Conservation (phyloP, 1,140 invertebrate species). For the Aphis craccivora region DNA sequence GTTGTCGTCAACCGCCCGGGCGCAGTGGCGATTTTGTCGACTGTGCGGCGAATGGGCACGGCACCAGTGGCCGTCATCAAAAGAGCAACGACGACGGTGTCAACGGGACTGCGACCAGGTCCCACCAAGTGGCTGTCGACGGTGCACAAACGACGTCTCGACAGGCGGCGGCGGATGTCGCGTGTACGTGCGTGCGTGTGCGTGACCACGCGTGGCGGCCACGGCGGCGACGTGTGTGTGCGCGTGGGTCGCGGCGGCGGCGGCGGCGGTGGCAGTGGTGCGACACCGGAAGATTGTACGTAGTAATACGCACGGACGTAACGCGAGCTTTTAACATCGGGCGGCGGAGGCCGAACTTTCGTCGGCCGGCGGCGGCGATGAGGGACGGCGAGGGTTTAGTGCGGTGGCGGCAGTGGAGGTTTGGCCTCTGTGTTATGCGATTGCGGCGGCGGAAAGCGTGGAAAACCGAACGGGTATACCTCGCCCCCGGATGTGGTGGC, state of each 20-base stretch:
- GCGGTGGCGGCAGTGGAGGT: background rate
- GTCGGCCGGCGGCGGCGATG: background rate
- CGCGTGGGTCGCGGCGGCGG: background rate
- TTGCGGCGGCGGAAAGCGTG: conserved; percentile 18
- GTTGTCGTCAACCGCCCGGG: background rate
- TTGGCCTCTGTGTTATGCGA: background rate
- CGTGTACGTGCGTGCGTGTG: background rate
- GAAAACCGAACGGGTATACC: conserved; percentile 18
- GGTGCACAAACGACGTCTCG: background rate
- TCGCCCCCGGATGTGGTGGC: background rate
- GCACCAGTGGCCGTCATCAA: background rate
- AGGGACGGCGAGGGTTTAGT: background rate
- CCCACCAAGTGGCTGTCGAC: background rate
- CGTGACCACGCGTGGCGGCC: background rate
- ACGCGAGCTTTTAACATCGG: conserved; percentile 32
- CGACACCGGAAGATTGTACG: background rate
- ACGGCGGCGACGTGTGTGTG: background rate
- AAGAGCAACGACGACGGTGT: background rate
- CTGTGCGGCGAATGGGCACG: background rate
- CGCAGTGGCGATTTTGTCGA: background rate
- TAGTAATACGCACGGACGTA: background rate
- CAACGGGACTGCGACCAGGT: background rate
- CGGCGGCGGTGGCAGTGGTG: background rate
- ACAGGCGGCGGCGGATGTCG: background rate
- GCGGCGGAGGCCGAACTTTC: background rate